These are phyloP conservation scores for Beris chalybata DNA, from an alignment of 2,888 invertebrate species.

Conservation along the genomic window DNA sequence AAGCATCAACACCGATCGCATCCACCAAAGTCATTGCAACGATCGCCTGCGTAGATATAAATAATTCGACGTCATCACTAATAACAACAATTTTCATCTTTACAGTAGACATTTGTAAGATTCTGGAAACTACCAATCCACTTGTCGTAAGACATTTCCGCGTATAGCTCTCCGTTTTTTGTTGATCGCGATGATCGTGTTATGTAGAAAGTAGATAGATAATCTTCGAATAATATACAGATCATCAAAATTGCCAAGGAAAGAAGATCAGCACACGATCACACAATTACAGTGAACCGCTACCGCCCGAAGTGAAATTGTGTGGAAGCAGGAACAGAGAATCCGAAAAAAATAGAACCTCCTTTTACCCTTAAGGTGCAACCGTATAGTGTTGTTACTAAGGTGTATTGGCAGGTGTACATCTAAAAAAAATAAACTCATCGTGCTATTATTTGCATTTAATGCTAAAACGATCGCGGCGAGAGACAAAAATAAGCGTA, in stretches of 20 bases:
- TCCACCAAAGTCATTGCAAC: slow-evolving; percentile 12
- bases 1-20: slow-evolving; percentile 8
- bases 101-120: slow-evolving; percentile 21
- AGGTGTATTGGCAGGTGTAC: slow-evolving; percentile 25
- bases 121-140: slow-evolving; percentile 18
- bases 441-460: too few species aligned
- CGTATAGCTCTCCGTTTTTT: too few species aligned
- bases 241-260: slow-evolving; percentile 20
- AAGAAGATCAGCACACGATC: slow-evolving; percentile 16
- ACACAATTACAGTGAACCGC: slow-evolving; percentile 22
- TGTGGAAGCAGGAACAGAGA: slow-evolving; percentile 6
- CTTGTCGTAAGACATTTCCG: slow-evolving; percentile 18
- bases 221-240: not conserved
- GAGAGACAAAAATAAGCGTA: too few species aligned
- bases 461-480: too few species aligned
- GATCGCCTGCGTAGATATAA: slow-evolving; percentile 28
- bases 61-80: slow-evolving; percentile 27
- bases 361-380: not conserved
- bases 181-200: too few species aligned
- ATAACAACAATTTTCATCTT: slow-evolving; percentile 30
- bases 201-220: too few species aligned
- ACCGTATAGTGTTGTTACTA: not conserved
- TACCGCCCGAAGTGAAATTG: slow-evolving; percentile 9
- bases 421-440: too few species aligned
- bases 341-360: slow-evolving; percentile 10